These are phyloP conservation scores for Semnornis frantzii DNA, from an alignment of 2,113 vertebrate genomes.

Conservation along the genomic window DNA sequence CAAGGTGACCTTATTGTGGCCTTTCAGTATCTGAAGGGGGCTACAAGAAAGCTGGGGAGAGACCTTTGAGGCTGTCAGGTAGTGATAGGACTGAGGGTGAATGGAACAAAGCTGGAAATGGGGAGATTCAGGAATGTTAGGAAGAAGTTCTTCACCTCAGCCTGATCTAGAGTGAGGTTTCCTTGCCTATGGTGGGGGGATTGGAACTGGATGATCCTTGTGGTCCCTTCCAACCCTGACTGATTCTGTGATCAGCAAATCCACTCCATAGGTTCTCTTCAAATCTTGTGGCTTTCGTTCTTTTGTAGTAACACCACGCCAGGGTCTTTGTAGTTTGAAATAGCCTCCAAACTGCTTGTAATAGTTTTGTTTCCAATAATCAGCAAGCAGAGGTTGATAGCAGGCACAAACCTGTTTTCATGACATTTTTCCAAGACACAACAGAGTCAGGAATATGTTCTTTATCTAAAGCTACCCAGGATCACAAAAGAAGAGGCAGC, in stretches of 20 bases:
- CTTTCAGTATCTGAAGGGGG: no score
- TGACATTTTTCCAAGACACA: neutral
- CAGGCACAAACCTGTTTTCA: neutral
- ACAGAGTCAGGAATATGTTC: neutral
- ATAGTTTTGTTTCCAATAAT: neutral
- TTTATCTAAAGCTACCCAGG: slow-evolving; percentile 1
- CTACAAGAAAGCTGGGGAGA: no score
- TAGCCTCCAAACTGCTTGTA: neutral
- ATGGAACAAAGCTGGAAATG: no score
- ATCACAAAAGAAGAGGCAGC: neutral
- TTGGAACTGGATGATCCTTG: no score
- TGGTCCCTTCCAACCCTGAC: no score
- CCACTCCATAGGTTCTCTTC: rapidly evolving
- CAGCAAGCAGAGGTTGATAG: neutral
- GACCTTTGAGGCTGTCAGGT: no score
- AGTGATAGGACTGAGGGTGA: no score
- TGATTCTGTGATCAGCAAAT: neutral
- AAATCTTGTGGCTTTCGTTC: neutral
- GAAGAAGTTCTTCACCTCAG: no score
- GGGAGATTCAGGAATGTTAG: no score
- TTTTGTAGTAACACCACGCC: neutral
- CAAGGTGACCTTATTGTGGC: no score
- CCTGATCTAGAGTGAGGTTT: no score
- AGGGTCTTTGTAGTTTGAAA: neutral
- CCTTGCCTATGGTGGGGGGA: no score